Evolutionary conservation across 2,113 vertebrate species (phyloP), one percentile per base, ranked within the genome.

Genomic region (Protobothrops flavoviridis): DNA sequence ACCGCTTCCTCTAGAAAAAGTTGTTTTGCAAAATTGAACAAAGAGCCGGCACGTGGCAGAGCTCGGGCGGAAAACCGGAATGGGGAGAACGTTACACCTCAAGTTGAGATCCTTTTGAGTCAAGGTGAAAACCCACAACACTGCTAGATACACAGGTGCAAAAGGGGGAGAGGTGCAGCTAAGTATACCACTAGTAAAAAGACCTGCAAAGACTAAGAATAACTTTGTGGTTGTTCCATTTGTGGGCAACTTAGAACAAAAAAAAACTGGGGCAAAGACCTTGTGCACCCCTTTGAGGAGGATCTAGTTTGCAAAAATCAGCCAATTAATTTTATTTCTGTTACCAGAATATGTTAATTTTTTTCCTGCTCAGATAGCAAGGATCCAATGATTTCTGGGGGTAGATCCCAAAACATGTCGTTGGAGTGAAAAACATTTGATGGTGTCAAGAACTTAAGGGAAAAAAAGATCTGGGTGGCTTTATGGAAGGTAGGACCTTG

Each of bases 1-100:
- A 87, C 98, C 98, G 33, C 98, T 96, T 98, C 98, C 98, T 98
- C 94, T 97, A 95, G 95, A 98, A 97, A 97, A 92, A 92, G 94
- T 95, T 97, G 96, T 95, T 97, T 96, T 96, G 96, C 23, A 8
- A 91, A 88, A 1, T 23, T 26, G 59, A 69, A 45, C 33, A 91
- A 20, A 91, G 94, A 96, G 92, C 0, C 9, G 29, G 43, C 93
- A 64, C 52, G 56, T 21, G 96, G 94, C 95, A 95, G 24, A 29
- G 50, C 85, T 91, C 1, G 0, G 10, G 91, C 90, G 95, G 87
- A 93, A 94, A 96, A 93, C 0, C 64, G 57, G 45, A 93, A 94
- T 86, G 0, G 88, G 64, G 94, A 57, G 88, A 94, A 90, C 96
- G 97, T 98, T 98, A 97, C 7, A 95, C 97, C 97, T 5, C 97